Evolutionary conservation across 2,888 invertebrate species (phyloP), one percentile per base, ranked within the genome.

Genomic region (Loripinus fragilis): DNA sequence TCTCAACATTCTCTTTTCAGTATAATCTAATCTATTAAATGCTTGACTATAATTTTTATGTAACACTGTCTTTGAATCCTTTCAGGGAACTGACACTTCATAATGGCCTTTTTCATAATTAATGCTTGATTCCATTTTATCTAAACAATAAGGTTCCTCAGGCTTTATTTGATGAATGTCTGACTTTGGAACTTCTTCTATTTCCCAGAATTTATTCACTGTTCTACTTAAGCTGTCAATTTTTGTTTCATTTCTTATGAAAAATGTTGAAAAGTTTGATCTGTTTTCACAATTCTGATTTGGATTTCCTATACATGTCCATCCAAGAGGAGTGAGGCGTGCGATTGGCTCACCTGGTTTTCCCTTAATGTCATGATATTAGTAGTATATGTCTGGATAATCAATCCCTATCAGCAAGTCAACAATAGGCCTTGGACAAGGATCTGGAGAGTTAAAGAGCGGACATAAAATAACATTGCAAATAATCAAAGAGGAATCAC

Each of bases 221-320:
- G 42, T 42, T 15, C 15, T 60, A 38, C 33, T 67, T 2, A 76
- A 33, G 2, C 65, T 45, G 0, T 70, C 71, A 20, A 70, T n/a
- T 17, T 73, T 65, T 23, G 52, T 30, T 60, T 33, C 45, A 23
- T 68, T 55, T 35, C 38, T 33, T 7, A 71, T 23, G 25, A 74
- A 67, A 23, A 64, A 73, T 7, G 65, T 73, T 60, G 65, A 48
- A 42, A 67, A 60, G 25, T 55, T 41, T 28, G 50, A 41, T 25
- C 1, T 25, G 15, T 71, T 17, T 41, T 3, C 41, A 3, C 28
- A 15, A 5, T 70, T 67, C 8, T 50, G 25, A 50, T 70, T 20
- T n/a, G 64, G 45, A 28, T 71, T 69, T 15, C 83, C 80, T 15
- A 81, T 70, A 74, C 78, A 84, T 17, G 80, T 85, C 85, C 85